Base-by-base conservation (phyloP, 2,888 invertebrate genomes). In the Sinodicranocentrus sp. region DNA sequence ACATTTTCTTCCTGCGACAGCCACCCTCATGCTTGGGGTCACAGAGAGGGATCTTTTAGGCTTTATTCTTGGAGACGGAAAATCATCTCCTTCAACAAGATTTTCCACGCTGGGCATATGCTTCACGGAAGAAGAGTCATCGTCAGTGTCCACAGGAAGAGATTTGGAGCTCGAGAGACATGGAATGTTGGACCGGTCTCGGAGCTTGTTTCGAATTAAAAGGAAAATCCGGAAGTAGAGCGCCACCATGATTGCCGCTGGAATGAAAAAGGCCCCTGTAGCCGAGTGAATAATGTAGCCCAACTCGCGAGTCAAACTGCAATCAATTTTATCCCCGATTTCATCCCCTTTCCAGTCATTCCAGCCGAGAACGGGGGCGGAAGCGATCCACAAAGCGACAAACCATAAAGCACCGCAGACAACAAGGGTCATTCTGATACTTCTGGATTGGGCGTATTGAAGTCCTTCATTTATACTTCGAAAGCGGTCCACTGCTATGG, bases 241-340 rank as follows among this genome's bases (percentile, higher is more conserved):
- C 8, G 25, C 71, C 0, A 80, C 75, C 87, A 88, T 87, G 19
- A 87, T 75, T 6, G 82, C 19, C 0, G 84, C 78, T 13, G 88
- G 88, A n/a, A 88, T 84, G 68, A 88, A 86, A 19, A 88, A 86
- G 3, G 88, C 87, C n/a, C 88, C 88, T 21, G 72, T 71, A 0
- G 87, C 86, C 0, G 87, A 85, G 73, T 88, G 87, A 63, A 88
- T 44, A 48, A 87, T 85, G 76, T 87, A 88, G 2, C 88, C 88
- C 2, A 80, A 48, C 52, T 84, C 65, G 3, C 52, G 15, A 0
- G 87, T 79, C 2, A 86, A 73, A 2, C 21, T 13, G 71, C 88
- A 88, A 0, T 44, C 70, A 33, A 33, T 17, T 43, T 33, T 3
- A 1, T 44, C 54, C 17, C n/a, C 39, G 1, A 59, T n/a, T 17